Base-by-base conservation (phyloP, 2,113 vertebrate species). In the Myiozetetes cayanensis region DNA sequence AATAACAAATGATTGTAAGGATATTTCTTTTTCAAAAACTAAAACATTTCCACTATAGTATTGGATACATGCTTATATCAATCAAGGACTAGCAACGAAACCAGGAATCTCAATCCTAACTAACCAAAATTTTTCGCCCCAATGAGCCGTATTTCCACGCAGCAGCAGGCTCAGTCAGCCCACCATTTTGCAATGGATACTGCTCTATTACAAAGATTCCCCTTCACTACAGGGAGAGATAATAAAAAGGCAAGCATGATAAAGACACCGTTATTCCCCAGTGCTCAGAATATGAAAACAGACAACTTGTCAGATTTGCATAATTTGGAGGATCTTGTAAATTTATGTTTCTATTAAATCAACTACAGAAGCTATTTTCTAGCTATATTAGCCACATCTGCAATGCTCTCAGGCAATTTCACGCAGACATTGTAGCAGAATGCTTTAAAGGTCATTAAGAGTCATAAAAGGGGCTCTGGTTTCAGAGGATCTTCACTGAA, bases 311-410 rank as follows among this genome's bases (percentile, higher is more conserved):
- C 94, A 87, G 82, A 59, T 88, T 95, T 79, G 63, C 65, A 77
- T 94, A 93, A 94, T 97, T 93, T 71, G 83, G 85, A 90, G 85
- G 43, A 72, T 74, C 82, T 74, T 74, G 76, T 70, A 77, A 83
- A 95, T 96, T 93, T 90, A 83, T 56, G 39, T 91, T 87, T 93
- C 93, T 94, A 96, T 93, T 96, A 91, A 84, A 95, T 94, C 87
- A 94, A 84, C 55, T 41, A 37, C 55, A 93, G 75, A 58, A 85
- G 66, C 55, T 95, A 65, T 87, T 85, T 86, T 56, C 74, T 62
- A 65, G 78, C 37, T 87, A 4, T 65, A 77, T 80, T 83, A 94
- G 41, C 70, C 58, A 61, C 31, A n/a, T 76, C 13, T 71, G 43
- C 53, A 93, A 85, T 35, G 24, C 12, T 33, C 13, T 25, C 1